phyloP scores from a whole-genome alignment of 2,888 invertebrate genomes.

The Nomada ferruginata region DNA sequence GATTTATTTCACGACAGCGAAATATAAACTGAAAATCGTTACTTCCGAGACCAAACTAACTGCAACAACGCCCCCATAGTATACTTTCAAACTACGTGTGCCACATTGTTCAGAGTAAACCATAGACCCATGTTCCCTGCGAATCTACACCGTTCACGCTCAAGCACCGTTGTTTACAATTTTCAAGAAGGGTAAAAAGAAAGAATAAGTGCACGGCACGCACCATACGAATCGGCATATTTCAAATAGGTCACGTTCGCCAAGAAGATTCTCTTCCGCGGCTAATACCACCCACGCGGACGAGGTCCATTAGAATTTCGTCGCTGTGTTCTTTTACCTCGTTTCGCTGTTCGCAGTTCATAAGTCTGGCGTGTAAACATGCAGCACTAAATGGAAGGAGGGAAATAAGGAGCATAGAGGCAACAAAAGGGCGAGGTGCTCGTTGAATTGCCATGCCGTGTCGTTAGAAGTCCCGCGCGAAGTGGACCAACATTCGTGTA shows the following conservation, averaged over 20 bases:
- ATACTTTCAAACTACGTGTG: background rate
- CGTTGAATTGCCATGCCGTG: conserved; percentile 62
- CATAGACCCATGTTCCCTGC: background rate
- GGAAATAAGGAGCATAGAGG: conserved; percentile 42
- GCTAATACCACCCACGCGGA: conserved; percentile 42
- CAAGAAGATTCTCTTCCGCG: conserved; percentile 1
- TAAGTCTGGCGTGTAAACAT: conserved; percentile 64
- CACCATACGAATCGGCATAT: background rate
- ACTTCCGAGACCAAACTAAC: background rate
- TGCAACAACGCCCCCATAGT: background rate
- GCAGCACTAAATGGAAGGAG: conserved; percentile 34
- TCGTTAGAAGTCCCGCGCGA: conserved; percentile 65
- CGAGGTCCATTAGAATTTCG: conserved; percentile 50
- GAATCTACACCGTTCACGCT: background rate
- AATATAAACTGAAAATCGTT: background rate
- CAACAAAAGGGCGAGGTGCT: conserved; percentile 29
- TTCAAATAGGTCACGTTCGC: background rate
- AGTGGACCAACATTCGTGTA: conserved; percentile 46
- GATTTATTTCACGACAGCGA: background rate
- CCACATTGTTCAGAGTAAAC: background rate
- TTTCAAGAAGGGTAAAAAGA: too few relatives aligned
- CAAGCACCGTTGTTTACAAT: background rate
- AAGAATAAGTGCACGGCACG: background rate
- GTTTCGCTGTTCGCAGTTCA: conserved; percentile 40
- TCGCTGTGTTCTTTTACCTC: conserved; percentile 33